Percentiles rank a stretch among this genome's conserved stretches.
These are phyloP conservation scores for Hoplias malabaricus DNA, from an alignment of 2,113 vertebrate species.

Conservation along the genomic window DNA sequence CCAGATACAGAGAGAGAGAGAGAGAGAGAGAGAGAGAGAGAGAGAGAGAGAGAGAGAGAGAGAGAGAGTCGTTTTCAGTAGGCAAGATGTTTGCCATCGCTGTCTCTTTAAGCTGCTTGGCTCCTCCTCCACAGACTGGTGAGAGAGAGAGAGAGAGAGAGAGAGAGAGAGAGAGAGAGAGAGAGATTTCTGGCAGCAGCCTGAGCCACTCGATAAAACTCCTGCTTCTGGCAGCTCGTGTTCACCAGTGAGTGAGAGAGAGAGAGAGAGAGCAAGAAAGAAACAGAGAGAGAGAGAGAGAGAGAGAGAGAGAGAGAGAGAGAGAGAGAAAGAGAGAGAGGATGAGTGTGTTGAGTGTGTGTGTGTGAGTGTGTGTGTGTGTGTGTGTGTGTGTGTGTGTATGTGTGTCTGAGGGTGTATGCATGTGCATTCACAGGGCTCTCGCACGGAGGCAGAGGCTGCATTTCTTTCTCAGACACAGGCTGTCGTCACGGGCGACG, in stretches of 20 bases:
- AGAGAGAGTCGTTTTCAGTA: constrained; percentile 34
- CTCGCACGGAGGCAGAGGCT: constrained; percentile 22
- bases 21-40: constrained; percentile 23
- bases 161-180: constrained; percentile 53
- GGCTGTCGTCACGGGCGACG: constrained; percentile 45
- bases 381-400: constrained; percentile 35
- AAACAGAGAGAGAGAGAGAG: constrained; percentile 41
- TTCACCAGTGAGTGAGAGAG: constrained; percentile 74
- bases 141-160: constrained; percentile 60
- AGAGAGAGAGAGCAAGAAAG: constrained; percentile 16
- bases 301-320: constrained; percentile 59
- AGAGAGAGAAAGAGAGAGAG: constrained; percentile 56
- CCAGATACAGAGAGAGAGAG: neutral
- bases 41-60: neutral
- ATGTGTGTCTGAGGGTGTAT: neutral
- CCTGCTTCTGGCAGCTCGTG: constrained; percentile 78
- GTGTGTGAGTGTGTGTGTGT: neutral
- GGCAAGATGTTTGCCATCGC: constrained; percentile 41
- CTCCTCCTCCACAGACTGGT: constrained; percentile 62
- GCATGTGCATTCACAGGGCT: constrained; percentile 21
- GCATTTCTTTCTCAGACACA: constrained; percentile 37
- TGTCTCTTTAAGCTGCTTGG: constrained; percentile 73
- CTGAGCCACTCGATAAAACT: constrained; percentile 77
- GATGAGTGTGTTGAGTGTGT: neutral
- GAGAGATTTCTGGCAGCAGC: constrained; percentile 68